Evolutionary conservation across 2,888 invertebrate genomes (phyloP).

Genomic region (Epinotia ramella): DNA sequence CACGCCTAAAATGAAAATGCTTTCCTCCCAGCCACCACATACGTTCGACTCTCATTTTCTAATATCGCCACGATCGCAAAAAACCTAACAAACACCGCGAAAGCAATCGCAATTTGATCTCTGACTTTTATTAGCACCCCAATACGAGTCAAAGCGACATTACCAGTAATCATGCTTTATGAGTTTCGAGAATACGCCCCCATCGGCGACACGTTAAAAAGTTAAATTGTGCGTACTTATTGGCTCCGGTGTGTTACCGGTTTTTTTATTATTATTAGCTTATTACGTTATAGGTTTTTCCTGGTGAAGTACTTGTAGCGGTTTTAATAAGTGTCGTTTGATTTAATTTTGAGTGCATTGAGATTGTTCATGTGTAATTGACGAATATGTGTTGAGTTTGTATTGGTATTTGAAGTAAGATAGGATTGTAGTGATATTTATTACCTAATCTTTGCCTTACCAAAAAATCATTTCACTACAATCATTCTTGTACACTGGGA

Average conservation of each 20-base stretch:
- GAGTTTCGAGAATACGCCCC: slow-evolving; percentile 45
- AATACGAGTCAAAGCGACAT: slow-evolving; percentile 44
- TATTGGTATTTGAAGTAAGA: too few relatives aligned
- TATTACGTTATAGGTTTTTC: slow-evolving; percentile 39
- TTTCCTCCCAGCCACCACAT: slow-evolving; percentile 6
- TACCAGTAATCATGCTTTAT: slow-evolving; percentile 45
- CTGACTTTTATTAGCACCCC: slow-evolving; percentile 45
- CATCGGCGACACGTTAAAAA: slow-evolving; percentile 45
- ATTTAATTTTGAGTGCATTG: neutral
- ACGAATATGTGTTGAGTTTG: too few relatives aligned
- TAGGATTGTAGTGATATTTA: too few relatives aligned
- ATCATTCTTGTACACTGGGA: too few relatives aligned
- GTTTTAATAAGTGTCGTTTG: slow-evolving; percentile 14
- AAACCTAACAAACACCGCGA: slow-evolving; percentile 41
- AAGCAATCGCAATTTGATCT: slow-evolving; percentile 45
- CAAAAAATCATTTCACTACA: too few relatives aligned
- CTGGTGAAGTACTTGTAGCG: slow-evolving; percentile 5
- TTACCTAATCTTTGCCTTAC: too few relatives aligned
- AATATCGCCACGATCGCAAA: slow-evolving; percentile 44
- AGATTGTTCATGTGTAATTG: neutral
- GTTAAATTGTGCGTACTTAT: slow-evolving; percentile 46
- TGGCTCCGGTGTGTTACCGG: slow-evolving; percentile 43
- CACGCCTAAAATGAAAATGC: slow-evolving; percentile 14
- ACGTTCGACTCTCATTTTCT: slow-evolving; percentile 37
- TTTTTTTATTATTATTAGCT: slow-evolving; percentile 41